These are phyloP conservation scores for Drosophila lacicola DNA, from an alignment of 2,888 invertebrate species.

Conservation along the genomic window DNA sequence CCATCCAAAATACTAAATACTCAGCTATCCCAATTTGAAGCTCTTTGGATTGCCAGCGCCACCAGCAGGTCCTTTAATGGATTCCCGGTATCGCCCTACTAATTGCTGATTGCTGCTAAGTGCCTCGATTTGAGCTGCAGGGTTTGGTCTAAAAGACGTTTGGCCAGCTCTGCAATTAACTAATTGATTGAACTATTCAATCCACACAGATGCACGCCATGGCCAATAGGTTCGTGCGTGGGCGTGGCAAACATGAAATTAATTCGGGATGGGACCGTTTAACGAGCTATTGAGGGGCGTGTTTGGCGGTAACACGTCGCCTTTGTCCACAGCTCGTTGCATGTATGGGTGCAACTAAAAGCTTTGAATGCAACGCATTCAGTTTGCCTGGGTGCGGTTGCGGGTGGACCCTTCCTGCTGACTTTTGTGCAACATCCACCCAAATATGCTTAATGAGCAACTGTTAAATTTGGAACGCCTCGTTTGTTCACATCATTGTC, in stretches of 20 bases:
- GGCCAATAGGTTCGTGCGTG: constrained; percentile 31
- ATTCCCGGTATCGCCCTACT: constrained; percentile 50
- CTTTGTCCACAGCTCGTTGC: constrained; percentile 45
- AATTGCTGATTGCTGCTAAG: constrained; percentile 72
- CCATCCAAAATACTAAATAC: constrained; percentile 24
- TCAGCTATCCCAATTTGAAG: constrained; percentile 53
- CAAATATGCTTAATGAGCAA: constrained; percentile 49
- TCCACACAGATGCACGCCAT: constrained; percentile 59
- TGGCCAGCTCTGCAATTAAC: constrained; percentile 68
- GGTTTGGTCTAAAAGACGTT: constrained; percentile 43
- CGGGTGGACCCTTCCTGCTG: not conserved
- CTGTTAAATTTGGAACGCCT: constrained; percentile 7
- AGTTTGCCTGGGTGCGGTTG: constrained; percentile 25
- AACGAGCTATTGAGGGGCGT: constrained; percentile 34
- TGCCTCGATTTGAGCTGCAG: constrained; percentile 69
- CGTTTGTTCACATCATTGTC: constrained; percentile 22
- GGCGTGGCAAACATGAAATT: constrained; percentile 55
- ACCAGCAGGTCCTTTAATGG: constrained; percentile 30
- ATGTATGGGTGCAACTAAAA: constrained; percentile 53
- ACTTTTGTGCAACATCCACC: constrained; percentile 24
- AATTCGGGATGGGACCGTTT: constrained; percentile 48
- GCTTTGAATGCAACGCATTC: constrained; percentile 67
- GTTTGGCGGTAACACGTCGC: constrained; percentile 12
- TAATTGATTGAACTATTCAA: constrained; percentile 81
- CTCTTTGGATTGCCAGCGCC: constrained; percentile 33